Evolutionary conservation across 2,888 invertebrate species (phyloP).

Genomic region (Pachliopta kotzebuea): DNA sequence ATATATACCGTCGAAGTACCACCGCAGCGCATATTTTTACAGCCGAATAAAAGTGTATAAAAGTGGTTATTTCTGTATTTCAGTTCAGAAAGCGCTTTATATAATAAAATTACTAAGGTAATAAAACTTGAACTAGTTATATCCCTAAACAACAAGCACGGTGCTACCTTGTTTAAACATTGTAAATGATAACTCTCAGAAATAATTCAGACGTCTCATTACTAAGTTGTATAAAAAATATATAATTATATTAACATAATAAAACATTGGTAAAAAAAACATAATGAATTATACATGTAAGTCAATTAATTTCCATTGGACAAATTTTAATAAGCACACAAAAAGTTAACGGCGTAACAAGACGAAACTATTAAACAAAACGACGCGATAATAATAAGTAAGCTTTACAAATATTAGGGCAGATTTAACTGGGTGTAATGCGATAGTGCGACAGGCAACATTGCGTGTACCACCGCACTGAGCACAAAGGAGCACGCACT

Average conservation of each 20-base stretch:
- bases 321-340: slow-evolving; percentile 58
- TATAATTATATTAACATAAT: not conserved
- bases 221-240: too few species aligned
- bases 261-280: not conserved
- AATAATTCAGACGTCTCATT: too few species aligned
- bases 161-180: too few species aligned
- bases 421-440: slow-evolving; percentile 77
- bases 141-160: too few species aligned
- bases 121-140: too few species aligned
- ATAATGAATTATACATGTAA: not conserved
- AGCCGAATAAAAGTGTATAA: too few species aligned
- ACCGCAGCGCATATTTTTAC: too few species aligned
- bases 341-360: slow-evolving; percentile 41
- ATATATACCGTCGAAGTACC: too few species aligned
- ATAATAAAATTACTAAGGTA: too few species aligned
- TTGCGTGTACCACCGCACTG: slow-evolving; percentile 60
- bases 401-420: slow-evolving; percentile 74
- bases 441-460: slow-evolving; percentile 71
- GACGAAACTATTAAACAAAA: slow-evolving; percentile 69
- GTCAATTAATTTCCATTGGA: slow-evolving; percentile 45
- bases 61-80: too few species aligned
- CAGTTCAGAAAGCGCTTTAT: too few species aligned
- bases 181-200: too few species aligned
- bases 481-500: slow-evolving; percentile 44
- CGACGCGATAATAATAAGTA: slow-evolving; percentile 66